A percentile compares a stretch with the other conserved stretches of the same genome.
Evolutionary conservation across 1,140 invertebrate species (phyloP).

Genomic region (Camponotus vicinus): DNA sequence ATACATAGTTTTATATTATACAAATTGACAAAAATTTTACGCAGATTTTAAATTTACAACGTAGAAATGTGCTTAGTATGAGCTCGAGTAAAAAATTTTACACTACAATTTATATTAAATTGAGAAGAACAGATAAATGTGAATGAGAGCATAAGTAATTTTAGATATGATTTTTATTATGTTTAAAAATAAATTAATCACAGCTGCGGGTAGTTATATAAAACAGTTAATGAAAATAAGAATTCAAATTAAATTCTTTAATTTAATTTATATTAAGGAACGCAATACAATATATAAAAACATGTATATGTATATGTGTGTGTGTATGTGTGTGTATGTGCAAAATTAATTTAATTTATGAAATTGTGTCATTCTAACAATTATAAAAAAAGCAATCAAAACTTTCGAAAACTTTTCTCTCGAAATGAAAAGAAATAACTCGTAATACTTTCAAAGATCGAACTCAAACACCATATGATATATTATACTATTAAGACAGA

Average conservation of each 20-base stretch:
- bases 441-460: background rate
- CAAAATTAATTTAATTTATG: background rate
- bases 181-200: too few species aligned
- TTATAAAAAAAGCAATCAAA: background rate
- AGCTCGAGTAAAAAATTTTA: background rate
- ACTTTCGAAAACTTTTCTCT: background rate
- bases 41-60: background rate
- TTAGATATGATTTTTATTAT: too few species aligned
- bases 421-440: background rate
- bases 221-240: too few species aligned
- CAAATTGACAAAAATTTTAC: slow-evolving; percentile 13
- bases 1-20: slow-evolving; percentile 6
- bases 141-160: background rate
- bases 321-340: too few species aligned
- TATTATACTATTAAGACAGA: background rate
- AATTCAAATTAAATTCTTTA: too few species aligned
- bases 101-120: background rate
- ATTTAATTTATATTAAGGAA: too few species aligned
- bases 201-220: too few species aligned
- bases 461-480: background rate
- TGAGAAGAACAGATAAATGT: background rate
- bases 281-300: too few species aligned
- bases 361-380: background rate
- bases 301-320: too few species aligned
- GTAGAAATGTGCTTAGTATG: background rate